Base-by-base conservation (phyloP, 2,888 invertebrate species). In the Theretra japonica region DNA sequence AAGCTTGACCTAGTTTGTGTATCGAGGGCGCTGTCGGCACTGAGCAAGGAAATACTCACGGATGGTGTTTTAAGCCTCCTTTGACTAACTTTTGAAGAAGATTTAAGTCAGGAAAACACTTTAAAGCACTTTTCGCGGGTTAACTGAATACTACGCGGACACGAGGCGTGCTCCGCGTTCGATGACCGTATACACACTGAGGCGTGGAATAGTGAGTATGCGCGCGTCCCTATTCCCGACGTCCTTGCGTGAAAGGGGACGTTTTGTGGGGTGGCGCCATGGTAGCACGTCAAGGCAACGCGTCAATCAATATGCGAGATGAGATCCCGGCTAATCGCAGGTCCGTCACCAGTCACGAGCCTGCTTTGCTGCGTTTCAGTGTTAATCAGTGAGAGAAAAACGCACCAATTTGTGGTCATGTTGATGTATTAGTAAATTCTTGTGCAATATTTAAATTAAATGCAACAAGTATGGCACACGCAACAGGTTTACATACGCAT, bases 271-370 rank as follows among this genome's bases (percentile, higher is more conserved):
- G 93, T 93, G 93, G 91, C 90, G 90, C 90, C 88, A 87, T 90
- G 82, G 90, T 85, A 88, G 86, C 87, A 85, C 88, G 87, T 87
- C 88, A 90, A 89, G 88, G 88, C 88, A 86, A 88, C 86, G 88
- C 90, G 90, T 93, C 93, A 94, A 94, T 94, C 94, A 94, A 94
- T 94, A 94, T 92, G 88, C 89, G 88, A 90, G 92, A 94, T 90
- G 90, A 89, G 87, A 85, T 86, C 85, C 83, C 76, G 78, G 85
- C 82, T 89, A 89, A 90, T 90, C 82, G 83, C 77, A 77, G 72
- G 81, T 81, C 74, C 80, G 75, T 79, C 77, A 41, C 23, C 25
- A 4, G 33, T 70, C 59, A 70, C 41, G n/a, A n/a, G 53, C 53
- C 70, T 15, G 15, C 25, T 11, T 57, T 4, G 58, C 23, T 58